phyloP scores from a whole-genome alignment of 1,140 invertebrate genomes.

The Pemphigus obesinymphae region DNA sequence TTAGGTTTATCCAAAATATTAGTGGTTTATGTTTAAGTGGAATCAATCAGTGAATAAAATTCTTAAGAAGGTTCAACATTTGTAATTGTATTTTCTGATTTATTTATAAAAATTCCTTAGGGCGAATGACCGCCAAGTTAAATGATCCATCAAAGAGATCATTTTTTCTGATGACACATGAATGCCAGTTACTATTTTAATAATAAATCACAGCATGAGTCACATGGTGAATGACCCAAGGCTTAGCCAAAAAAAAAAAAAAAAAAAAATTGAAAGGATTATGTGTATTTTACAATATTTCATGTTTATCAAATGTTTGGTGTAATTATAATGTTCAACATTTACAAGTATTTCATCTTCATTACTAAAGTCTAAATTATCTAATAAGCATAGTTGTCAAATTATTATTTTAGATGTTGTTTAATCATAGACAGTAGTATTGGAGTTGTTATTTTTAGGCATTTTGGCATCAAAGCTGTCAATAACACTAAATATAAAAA shows the following conservation, averaged over 20 bases:
- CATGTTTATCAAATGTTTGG: background rate
- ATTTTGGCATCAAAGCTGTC: background rate
- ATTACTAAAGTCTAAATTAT: background rate
- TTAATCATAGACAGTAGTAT: too few relatives aligned
- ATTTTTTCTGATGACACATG: conserved; percentile 34
- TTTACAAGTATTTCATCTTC: background rate
- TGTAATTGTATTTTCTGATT: background rate
- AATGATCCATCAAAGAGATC: conserved; percentile 32
- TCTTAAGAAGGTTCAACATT: background rate
- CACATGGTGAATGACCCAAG: conserved; percentile 33
- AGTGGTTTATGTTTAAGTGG: background rate
- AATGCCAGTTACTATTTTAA: conserved; percentile 37
- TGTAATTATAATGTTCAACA: background rate
- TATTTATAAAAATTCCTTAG: conserved; percentile 10
- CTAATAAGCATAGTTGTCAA: too few relatives aligned
- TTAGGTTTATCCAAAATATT: background rate
- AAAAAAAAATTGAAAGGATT: background rate
- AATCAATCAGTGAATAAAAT: background rate
- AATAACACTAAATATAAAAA: background rate
- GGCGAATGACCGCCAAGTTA: conserved; percentile 31
- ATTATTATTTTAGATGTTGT: too few relatives aligned
- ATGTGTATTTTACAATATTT: background rate
- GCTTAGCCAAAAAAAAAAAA: conserved; percentile 19
- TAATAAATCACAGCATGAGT: conserved; percentile 40
- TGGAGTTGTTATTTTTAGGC: background rate